phyloP scores from a whole-genome alignment of 2,797 vertebrate species.

The Chaetophractus vellerosus region DNA sequence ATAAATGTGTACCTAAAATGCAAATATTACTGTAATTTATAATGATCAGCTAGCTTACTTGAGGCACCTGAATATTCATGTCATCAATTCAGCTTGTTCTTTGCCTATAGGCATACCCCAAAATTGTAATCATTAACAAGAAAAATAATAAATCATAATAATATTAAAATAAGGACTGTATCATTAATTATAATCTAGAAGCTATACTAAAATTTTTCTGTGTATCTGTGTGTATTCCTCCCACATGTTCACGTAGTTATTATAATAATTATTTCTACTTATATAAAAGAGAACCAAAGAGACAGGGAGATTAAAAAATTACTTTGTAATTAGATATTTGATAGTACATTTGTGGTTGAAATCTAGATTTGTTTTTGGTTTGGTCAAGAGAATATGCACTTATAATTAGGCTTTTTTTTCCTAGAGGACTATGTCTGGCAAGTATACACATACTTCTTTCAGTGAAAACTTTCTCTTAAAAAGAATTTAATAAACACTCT shows the following conservation, averaged over 20 bases:
- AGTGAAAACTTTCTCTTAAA: background rate
- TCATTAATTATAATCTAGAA: background rate
- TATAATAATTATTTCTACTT: background rate
- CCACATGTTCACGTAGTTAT: background rate
- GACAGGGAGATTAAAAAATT: background rate
- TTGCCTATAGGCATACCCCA: background rate
- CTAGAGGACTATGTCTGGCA: background rate
- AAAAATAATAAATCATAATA: background rate
- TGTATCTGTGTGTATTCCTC: background rate
- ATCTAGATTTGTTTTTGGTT: background rate
- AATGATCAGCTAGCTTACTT: background rate
- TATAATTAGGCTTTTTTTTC: background rate
- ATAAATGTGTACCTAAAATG: background rate
- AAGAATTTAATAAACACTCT: background rate
- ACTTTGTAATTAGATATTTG: background rate
- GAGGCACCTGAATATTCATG: background rate
- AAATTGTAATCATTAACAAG: background rate
- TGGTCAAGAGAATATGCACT: background rate
- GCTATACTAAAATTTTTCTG: background rate
- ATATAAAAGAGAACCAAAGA: background rate
- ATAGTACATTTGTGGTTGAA: background rate
- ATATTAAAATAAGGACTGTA: background rate
- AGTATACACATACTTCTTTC: background rate
- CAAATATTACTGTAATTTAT: background rate
- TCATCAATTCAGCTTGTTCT: background rate